Evolutionary conservation across 2,888 invertebrate genomes (phyloP).

Genomic region (Dasysyrphus tricinctus): DNA sequence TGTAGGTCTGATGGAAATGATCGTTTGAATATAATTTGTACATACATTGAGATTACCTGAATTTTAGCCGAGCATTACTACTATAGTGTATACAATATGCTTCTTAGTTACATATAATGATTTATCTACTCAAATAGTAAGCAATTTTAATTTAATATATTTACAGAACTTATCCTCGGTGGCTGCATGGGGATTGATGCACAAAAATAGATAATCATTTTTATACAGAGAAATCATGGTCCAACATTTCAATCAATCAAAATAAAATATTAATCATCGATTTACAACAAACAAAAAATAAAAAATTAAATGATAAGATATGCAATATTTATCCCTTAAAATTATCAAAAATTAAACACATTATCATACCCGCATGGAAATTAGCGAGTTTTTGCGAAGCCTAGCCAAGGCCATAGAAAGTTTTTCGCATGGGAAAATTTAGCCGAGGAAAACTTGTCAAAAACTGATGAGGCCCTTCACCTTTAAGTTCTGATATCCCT

Average conservation of each 20-base stretch:
- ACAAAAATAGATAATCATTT: constrained; percentile 36
- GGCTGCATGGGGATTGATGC: constrained; percentile 35
- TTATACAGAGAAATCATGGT: constrained; percentile 62
- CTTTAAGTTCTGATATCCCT: too few relatives aligned
- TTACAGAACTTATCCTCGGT: constrained; percentile 56
- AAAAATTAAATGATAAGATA: background rate
- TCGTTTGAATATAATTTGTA: background rate
- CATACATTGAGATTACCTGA: background rate
- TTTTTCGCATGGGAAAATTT: too few relatives aligned
- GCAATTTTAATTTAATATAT: constrained; percentile 31
- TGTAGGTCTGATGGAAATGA: too few relatives aligned
- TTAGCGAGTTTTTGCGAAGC: too few relatives aligned
- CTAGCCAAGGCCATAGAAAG: too few relatives aligned
- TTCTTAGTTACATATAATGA: background rate
- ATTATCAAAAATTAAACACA: too few relatives aligned
- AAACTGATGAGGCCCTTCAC: too few relatives aligned
- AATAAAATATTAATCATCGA: constrained; percentile 5
- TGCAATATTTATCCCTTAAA: background rate
- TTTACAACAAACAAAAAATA: background rate
- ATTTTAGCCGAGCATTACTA: background rate
- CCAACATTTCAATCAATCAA: constrained; percentile 32
- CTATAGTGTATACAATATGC: background rate
- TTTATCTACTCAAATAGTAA: constrained; percentile 1
- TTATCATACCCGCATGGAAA: too few relatives aligned
- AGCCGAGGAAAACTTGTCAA: too few relatives aligned